Evolutionary conservation across 2,113 vertebrate species (phyloP).

Genomic region (Columbina picui): DNA sequence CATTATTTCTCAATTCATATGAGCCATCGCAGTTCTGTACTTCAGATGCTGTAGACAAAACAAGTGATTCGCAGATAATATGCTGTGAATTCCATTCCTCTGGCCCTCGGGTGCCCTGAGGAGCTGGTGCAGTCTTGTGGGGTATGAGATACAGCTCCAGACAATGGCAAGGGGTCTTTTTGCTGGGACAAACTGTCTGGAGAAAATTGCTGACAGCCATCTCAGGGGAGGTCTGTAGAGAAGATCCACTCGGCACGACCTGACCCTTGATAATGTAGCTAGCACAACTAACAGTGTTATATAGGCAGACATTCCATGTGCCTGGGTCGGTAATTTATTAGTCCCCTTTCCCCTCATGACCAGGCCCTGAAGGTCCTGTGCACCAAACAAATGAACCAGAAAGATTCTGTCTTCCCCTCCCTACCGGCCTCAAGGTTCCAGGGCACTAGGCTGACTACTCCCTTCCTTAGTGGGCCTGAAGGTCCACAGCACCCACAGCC

Average conservation of each 20-base stretch:
- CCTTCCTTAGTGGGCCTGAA: neutral
- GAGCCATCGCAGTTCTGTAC: neutral
- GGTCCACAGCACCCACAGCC: neutral
- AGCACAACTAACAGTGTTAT: neutral
- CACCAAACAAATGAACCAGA: neutral
- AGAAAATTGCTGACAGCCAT: neutral
- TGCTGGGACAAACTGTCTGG: neutral
- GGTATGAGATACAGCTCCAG: neutral
- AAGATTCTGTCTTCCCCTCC: neutral
- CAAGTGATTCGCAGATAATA: neutral
- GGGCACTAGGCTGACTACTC: neutral
- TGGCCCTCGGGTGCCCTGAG: neutral
- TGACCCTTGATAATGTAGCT: rapidly evolving
- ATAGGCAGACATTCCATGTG: neutral
- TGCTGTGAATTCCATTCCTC: neutral
- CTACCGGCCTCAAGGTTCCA: neutral
- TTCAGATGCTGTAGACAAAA: neutral
- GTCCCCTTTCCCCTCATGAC: neutral
- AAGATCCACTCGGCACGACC: neutral
- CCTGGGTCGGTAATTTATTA: neutral
- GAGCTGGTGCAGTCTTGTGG: neutral
- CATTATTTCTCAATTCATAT: neutral
- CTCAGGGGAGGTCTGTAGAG: neutral
- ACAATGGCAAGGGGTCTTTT: neutral
- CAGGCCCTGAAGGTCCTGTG: neutral